Base-by-base conservation (phyloP, 2,797 vertebrate genomes). In the Centroberyx gerrardi region DNA sequence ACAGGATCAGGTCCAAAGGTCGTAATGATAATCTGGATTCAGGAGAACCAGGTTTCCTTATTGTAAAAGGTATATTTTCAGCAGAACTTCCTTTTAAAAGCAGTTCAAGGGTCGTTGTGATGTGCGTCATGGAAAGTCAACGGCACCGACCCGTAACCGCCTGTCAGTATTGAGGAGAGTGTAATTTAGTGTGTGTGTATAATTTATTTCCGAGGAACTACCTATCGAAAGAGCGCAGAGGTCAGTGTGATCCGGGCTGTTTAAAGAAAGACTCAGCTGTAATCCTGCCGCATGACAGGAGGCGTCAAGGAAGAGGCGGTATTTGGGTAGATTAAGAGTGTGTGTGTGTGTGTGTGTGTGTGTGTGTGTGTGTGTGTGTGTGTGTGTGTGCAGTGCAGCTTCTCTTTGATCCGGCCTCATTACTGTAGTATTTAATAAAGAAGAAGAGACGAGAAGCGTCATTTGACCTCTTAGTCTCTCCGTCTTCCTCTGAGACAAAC, bases 181-280 rank as follows among this genome's bases (percentile, higher is more conserved):
- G 44, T 74, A 22, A 22, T 22, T 22, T 1, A 22, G 63, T 69
- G 62, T 68, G 62, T 68, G 51, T 74, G 80, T 73, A 76, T 68
- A 71, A 84, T 59, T 69, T 61, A 66, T 59, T 54, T 55, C 7
- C 27, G 48, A 31, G 62, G 1, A 15, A 48, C 6, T 9, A 67
- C 66, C 36, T 65, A 33, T 38, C 3, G 56, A 4, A 48, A 15
- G 15, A 48, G 14, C 14, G 15, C 49, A 51, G 53, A 61, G 60
- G 22, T 61, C 28, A 18, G 9, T 8, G 22, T 33, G 73, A 18
- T 33, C 27, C 1, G 27, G 42, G 2, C 9, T 3, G 9, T 13
- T 44, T 44, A 44, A 8, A 44, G 3, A 44, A 44, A 44, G 12
- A 12, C 9, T 62, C 12, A 2, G 38, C 9, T 72, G 71, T 71